Evolutionary conservation across 2,113 vertebrate genomes (phyloP), one percentile per base, ranked within the genome.

Genomic region (Lasiurus borealis): DNA sequence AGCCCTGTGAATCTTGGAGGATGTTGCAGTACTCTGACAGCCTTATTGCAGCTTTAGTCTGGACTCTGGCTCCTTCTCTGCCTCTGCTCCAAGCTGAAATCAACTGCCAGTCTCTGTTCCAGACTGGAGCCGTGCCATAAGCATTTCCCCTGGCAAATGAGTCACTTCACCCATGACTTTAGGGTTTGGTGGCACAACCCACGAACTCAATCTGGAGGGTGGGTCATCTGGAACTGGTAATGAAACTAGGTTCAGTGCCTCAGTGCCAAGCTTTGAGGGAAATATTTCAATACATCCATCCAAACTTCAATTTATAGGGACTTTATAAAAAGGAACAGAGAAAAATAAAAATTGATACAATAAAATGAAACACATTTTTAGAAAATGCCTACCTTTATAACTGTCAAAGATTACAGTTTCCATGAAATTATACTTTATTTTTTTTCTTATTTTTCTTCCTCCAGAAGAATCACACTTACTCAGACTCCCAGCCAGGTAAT

Each of bases 361-460:
- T 93, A 94, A 95, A 97, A 90, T 85, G 64, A 96, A 97, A 90
- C 50, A 94, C 4, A 85, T 73, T 84, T 95, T 86, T 68, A n/a
- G 71, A 68, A 96, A 95, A 96, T 92, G 50, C 8, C 25, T 83
- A 93, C 57, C 84, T 95, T 90, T 86, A 23, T 72, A 96, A 81
- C 73, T 94, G 34, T 82, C 34, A 81, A 95, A 95, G 36, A 75
- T 89, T 69, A 88, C n/a, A 80, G n/a, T 91, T 91, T 96, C 93
- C 69, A 96, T 75, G 16, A 29, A 97, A 91, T 87, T 95, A 75
- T 57, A 72, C 23, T 91, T 54, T 78, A 82, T 92, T 93, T 92
- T 46, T 46, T 93, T 76, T 52, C 21, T 94, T 40, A 89, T 89
- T 95, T 96, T 96, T 93, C 75, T 93, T 90, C 81, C 34, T 91